phyloP scores from a whole-genome alignment of 2,797 vertebrate species.

The Enteromius treurensis region DNA sequence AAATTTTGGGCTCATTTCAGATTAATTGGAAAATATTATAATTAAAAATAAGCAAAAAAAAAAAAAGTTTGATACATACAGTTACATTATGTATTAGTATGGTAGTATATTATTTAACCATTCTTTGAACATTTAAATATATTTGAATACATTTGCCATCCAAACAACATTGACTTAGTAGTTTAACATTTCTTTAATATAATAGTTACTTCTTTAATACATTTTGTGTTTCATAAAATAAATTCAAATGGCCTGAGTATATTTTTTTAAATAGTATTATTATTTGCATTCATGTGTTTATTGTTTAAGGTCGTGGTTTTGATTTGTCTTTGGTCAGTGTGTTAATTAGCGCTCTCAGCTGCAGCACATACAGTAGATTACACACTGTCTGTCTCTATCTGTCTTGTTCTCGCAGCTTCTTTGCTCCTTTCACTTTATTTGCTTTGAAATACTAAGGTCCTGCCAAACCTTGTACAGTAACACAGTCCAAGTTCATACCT shows the following conservation, averaged over 20 bases:
- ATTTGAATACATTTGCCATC: background rate
- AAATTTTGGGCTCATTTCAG: background rate
- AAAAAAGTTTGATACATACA: background rate
- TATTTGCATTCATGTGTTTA: background rate
- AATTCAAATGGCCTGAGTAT: background rate
- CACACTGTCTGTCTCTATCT: background rate
- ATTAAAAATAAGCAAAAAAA: background rate
- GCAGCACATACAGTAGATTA: background rate
- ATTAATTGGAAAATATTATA: background rate
- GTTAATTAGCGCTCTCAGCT: background rate
- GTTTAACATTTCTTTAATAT: too few species aligned
- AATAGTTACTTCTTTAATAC: background rate
- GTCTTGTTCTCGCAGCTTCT: background rate
- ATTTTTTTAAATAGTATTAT: background rate
- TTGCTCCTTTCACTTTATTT: constrained; percentile 14
- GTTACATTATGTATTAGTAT: background rate
- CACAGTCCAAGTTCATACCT: constrained; percentile 8
- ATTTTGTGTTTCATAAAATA: background rate
- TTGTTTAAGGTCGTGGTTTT: background rate
- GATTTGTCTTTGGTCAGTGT: background rate
- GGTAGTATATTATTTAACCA: background rate
- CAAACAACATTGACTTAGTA: background rate
- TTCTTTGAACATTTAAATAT: background rate
- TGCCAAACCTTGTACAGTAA: constrained; percentile 30
- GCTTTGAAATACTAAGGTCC: constrained; percentile 11